phyloP scores from a whole-genome alignment of 2,797 vertebrate genomes.

The Enteromius radiatus region DNA sequence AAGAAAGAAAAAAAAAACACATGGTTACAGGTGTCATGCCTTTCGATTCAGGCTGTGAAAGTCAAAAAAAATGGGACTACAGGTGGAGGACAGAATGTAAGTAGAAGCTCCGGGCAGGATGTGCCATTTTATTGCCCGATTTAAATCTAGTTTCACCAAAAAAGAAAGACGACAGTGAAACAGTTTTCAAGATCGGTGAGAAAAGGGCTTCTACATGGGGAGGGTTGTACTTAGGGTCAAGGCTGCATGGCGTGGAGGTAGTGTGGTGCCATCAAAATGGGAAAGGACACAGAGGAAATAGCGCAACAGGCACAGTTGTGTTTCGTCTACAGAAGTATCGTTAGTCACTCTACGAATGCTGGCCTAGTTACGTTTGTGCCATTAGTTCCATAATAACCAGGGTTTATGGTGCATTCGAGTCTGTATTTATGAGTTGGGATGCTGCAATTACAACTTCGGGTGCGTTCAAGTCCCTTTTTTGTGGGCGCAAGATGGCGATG shows the following conservation, averaged over 20 bases:
- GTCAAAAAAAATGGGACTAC: conserved; percentile 55
- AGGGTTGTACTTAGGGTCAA: conserved; percentile 34
- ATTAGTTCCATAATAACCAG: not conserved
- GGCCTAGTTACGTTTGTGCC: conserved; percentile 13
- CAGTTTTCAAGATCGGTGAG: conserved; percentile 8
- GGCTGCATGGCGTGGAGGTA: conserved; percentile 56
- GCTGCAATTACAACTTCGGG: no score
- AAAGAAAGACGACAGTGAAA: not conserved
- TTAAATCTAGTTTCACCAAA: conserved; percentile 30
- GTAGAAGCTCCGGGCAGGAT: conserved; percentile 50
- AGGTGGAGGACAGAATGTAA: conserved; percentile 54
- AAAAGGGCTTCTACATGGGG: conserved; percentile 19
- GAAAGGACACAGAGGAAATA: conserved; percentile 36
- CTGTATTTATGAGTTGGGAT: no score
- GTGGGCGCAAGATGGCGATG: not conserved
- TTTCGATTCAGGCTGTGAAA: conserved; percentile 67
- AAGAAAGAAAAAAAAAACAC: conserved; percentile 65
- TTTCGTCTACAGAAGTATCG: conserved; percentile 21
- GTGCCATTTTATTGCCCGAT: conserved; percentile 40
- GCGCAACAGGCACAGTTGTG: conserved; percentile 51
- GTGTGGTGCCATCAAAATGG: conserved; percentile 47
- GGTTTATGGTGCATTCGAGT: not conserved
- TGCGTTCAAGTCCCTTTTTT: not conserved
- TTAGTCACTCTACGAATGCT: conserved; percentile 24
- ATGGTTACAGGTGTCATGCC: conserved; percentile 77